Percentiles rank a stretch among this genome's conserved stretches.
Conservation (phyloP, 2,888 invertebrate genomes). For the Plemyria rubiginata region DNA sequence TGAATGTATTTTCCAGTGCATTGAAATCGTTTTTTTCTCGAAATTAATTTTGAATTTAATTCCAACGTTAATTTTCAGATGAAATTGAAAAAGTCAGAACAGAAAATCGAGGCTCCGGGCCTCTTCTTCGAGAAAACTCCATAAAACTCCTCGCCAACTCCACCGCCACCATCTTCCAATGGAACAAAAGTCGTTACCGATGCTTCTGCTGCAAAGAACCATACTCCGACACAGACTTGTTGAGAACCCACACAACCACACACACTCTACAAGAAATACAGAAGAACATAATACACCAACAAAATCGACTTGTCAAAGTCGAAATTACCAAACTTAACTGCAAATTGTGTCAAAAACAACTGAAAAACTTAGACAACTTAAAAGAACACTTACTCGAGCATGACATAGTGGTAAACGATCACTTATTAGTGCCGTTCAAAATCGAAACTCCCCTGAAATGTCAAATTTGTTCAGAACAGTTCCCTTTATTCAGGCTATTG, state of each 20-base stretch:
- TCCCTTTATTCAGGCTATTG: constrained; percentile 60
- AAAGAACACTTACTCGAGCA: constrained; percentile 60
- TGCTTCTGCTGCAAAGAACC: constrained; percentile 75
- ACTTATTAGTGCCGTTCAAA: constrained; percentile 70
- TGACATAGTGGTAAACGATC: constrained; percentile 54
- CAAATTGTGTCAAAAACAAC: constrained; percentile 55
- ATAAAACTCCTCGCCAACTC: constrained; percentile 82
- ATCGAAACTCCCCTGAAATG: constrained; percentile 60
- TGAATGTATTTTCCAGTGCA: too few species aligned
- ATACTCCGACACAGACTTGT: constrained; percentile 57
- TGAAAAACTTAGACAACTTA: constrained; percentile 51
- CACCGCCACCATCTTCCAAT: constrained; percentile 70
- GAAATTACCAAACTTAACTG: constrained; percentile 67
- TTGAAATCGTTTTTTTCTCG: too few species aligned
- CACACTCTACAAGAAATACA: constrained; percentile 64
- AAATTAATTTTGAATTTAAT: too few species aligned
- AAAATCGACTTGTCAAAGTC: constrained; percentile 70
- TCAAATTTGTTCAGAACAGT: constrained; percentile 65
- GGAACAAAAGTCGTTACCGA: constrained; percentile 70
- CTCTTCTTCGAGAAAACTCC: constrained; percentile 64
- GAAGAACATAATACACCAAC: constrained; percentile 67
- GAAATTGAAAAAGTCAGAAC: not conserved
- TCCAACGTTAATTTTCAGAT: constrained; percentile 3
- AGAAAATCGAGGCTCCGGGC: constrained; percentile 62
- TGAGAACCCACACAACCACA: constrained; percentile 58